These are phyloP conservation scores for Cyrtonyx montezumae DNA, from an alignment of 2,113 vertebrate genomes.

Conservation along the genomic window DNA sequence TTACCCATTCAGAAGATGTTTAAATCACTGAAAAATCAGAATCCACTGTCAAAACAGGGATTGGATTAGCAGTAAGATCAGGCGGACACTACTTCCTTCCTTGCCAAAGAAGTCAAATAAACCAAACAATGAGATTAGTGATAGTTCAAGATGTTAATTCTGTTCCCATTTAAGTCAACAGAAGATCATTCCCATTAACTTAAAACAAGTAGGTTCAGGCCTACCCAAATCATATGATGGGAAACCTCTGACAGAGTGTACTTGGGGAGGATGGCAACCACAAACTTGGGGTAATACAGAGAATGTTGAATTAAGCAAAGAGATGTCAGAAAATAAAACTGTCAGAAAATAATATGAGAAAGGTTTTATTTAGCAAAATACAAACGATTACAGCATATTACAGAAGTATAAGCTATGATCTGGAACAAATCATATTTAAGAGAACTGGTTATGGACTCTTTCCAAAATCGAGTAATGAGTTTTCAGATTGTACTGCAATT, in stretches of 20 bases:
- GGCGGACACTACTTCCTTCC: background rate
- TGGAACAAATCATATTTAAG: background rate
- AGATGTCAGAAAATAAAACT: background rate
- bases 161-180: background rate
- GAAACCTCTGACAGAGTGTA: background rate
- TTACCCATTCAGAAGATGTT: slow-evolving; percentile 11
- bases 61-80: slow-evolving; percentile 16
- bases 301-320: background rate
- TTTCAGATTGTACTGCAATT: background rate
- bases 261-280: background rate
- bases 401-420: background rate
- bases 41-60: slow-evolving; percentile 42
- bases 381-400: background rate
- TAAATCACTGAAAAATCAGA: slow-evolving; percentile 55
- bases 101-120: background rate
- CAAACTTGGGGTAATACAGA: background rate
- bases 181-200: background rate
- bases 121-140: background rate
- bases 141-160: background rate
- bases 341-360: background rate
- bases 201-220: background rate
- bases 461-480: background rate
- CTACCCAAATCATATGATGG: background rate
- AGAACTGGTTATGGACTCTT: too few species aligned
- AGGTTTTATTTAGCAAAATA: background rate